Conservation (phyloP, 2,797 vertebrate genomes). For the Philypnodon macrostomus region DNA sequence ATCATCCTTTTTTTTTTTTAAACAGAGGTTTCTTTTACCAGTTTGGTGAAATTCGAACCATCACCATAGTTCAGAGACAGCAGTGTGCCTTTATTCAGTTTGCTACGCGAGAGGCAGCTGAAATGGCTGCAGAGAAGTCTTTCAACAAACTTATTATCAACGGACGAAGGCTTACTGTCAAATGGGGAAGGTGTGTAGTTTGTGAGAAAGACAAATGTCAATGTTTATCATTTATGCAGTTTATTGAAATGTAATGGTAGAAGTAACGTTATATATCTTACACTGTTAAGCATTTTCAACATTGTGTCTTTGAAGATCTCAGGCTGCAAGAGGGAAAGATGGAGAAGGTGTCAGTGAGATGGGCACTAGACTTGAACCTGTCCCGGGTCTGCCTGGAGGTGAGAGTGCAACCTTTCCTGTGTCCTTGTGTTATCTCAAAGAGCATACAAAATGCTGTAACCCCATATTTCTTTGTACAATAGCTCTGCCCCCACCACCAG, state of each 20-base stretch:
- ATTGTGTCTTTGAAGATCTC: constrained; percentile 78
- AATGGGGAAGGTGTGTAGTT: constrained; percentile 91
- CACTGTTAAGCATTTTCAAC: too few relatives aligned
- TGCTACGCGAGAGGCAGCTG: constrained; percentile 89
- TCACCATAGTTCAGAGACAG: constrained; percentile 94
- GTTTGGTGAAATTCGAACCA: constrained; percentile 95
- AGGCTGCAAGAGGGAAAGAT: constrained; percentile 95
- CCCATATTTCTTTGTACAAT: constrained; percentile 18
- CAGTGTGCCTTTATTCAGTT: constrained; percentile 99
- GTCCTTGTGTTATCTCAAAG: not conserved
- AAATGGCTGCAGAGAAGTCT: constrained; percentile 95
- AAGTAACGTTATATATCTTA: too few relatives aligned
- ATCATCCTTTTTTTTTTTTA: constrained; percentile 3
- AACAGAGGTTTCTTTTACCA: constrained; percentile 96
- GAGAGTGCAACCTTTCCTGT: constrained; percentile 29
- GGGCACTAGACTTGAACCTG: constrained; percentile 92
- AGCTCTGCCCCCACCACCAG: constrained; percentile 92
- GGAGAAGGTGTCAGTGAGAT: constrained; percentile 91
- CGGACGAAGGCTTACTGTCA: constrained; percentile 93
- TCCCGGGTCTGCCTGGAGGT: constrained; percentile 97
- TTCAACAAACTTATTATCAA: constrained; percentile 98
- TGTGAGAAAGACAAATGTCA: not conserved
- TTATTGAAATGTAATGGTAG: too few relatives aligned
- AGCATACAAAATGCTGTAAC: not conserved
- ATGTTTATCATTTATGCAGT: too few relatives aligned